Base-by-base conservation (phyloP, 1,140 invertebrate genomes). In the Arctopsyche grandis region DNA sequence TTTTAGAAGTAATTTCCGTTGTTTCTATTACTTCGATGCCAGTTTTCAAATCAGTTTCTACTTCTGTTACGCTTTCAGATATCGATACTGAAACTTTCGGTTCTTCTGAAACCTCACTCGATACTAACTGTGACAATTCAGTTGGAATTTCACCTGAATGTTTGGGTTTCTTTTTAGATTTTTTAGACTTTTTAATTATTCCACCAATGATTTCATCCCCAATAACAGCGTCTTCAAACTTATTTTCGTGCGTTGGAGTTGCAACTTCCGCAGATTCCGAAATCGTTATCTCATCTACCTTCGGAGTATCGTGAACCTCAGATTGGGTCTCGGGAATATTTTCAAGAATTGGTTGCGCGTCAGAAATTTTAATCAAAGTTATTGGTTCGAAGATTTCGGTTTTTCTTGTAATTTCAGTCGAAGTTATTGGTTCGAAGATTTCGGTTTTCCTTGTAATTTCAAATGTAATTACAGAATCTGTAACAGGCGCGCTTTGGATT, bases 151-250 rank as follows among this genome's bases (percentile, higher is more conserved):
- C 21, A 22, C 21, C 21, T 24, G 12, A 9, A 26, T 66, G 0
- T 66, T 66, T 66, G 9, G 22, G 10, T 26, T 66, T 66, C 63
- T 66, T 66, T 66, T 66, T 66, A 12, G 63, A 66, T 66, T 26
- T 66, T 26, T 26, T 44, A 71, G 69, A 71, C 46, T 46, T 44
- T 71, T 71, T 52, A 71, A 16, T 19, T 5, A 9, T 46, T 0
- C 19, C 43, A 22, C 9, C 29, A 46, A 46, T 24, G 24, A 66
- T 66, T 9, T 24, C 63, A 22, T 60, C 56, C 21, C 19, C 19
- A 9, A 60, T 19, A 9, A 60, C 9, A 19, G 56, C 1, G 9
- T 60, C 56, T n/a, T n/a, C n/a, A n/a, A n/a, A n/a, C n/a, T n/a
- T n/a, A 21, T 16, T 21, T 19, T 9, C 56, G 9, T 60, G 9